Base-by-base conservation (phyloP, 2,888 invertebrate genomes). In the Meghimatium bilineatum region DNA sequence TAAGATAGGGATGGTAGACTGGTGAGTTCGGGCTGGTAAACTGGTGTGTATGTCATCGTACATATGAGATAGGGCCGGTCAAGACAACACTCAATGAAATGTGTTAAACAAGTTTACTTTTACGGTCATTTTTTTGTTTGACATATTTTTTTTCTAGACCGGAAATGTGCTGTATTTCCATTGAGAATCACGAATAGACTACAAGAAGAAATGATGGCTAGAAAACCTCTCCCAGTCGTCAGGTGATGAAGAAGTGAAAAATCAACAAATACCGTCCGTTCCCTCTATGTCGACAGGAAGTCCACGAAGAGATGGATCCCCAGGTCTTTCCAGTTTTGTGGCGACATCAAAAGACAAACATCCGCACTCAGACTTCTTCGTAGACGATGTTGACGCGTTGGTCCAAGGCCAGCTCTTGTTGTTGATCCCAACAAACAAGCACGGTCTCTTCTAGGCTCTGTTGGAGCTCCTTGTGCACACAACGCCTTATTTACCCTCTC, bases 401-500 rank as follows among this genome's bases (percentile, higher is more conserved):
- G 76, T 60, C 56, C 29, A 76, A 26, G 10, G 56, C 76, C 52
- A 36, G 56, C 32, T 60, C 76, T 29, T 12, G 26, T 56, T 60
- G 56, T 60, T 76, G 76, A 76, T 76, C 76, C 56, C 14, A 17
- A 56, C 60, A 76, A 49, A 76, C 76, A 76, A 6, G 32, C 29
- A 6, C 3, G 52, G 60, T 12, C 60, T 32, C 17, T 60, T 26
- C 60, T 29, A 49, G 49, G 34, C 67, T 71, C 23, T 71, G 52
- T 20, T 38, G 71, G 52, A 17, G 26, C 56, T 23, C 56, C 71
- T 63, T 36, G 20, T 44, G 80, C 36, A 71, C 69, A 80, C 80
- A 80, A 32, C 26, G 71, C 6, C 34, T 36, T 71, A 34, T 69
- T 80, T 63, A 23, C 34, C 34, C 26, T 12, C 36, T 36, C 23